Evolutionary conservation across 2,888 invertebrate genomes (phyloP).

Genomic region (Cheilosia pagana): DNA sequence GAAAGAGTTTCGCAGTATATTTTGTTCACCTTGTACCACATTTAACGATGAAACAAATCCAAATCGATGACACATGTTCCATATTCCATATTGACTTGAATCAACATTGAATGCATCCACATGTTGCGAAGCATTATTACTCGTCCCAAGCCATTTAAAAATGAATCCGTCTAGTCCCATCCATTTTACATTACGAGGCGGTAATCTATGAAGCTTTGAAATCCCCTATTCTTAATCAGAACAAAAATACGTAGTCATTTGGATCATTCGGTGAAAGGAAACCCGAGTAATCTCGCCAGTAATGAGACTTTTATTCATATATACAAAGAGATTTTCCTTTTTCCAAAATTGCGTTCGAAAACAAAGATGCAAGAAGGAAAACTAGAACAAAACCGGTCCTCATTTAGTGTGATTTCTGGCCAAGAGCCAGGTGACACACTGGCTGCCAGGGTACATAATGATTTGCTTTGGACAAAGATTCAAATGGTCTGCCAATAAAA

Average conservation of each 20-base stretch:
- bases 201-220: not conserved
- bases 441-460: slow-evolving; percentile 41
- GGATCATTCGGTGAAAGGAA: slow-evolving; percentile 14
- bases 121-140: no score
- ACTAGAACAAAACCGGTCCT: slow-evolving; percentile 23
- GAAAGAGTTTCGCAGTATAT: no score
- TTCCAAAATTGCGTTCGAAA: slow-evolving; percentile 28
- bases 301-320: slow-evolving; percentile 48
- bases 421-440: slow-evolving; percentile 65
- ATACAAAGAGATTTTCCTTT: slow-evolving; percentile 32
- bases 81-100: no score
- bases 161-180: not conserved
- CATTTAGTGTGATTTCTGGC: slow-evolving; percentile 53
- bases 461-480: slow-evolving; percentile 4
- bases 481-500: slow-evolving; percentile 59
- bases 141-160: no score
- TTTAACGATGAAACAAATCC: not conserved
- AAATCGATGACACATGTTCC: no score
- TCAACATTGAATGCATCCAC: no score
- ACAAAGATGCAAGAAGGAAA: slow-evolving; percentile 11
- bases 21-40: not conserved
- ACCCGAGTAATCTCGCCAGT: slow-evolving; percentile 3
- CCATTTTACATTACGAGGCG: not conserved
- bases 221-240: slow-evolving; percentile 16
- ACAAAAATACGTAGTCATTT: slow-evolving; percentile 28